phyloP scores from a whole-genome alignment of 2,113 vertebrate genomes.

The Aldabrachelys gigantea region DNA sequence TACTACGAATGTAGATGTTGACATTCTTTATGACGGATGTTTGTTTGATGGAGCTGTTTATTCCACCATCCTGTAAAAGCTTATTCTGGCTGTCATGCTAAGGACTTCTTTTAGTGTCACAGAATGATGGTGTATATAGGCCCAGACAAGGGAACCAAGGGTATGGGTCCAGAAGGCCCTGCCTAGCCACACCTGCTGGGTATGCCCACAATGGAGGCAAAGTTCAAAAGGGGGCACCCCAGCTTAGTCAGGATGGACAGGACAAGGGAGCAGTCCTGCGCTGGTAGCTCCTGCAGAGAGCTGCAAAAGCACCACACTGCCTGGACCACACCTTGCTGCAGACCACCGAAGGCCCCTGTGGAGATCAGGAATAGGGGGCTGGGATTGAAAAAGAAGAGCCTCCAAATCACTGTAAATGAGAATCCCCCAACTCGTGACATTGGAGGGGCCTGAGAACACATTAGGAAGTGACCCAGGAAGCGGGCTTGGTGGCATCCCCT shows the following conservation, averaged over 20 bases:
- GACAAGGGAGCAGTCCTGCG: not conserved
- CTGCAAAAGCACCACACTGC: not conserved
- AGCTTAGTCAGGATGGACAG: not conserved
- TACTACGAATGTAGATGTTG: not conserved
- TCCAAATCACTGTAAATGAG: too few relatives aligned
- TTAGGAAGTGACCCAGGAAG: too few relatives aligned
- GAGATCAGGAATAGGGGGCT: not conserved
- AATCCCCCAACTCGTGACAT: not conserved
- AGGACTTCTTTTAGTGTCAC: not conserved
- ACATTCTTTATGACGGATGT: not conserved
- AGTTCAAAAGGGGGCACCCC: not conserved
- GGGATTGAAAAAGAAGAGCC: not conserved
- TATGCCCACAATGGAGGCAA: not conserved
- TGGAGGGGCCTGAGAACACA: too few relatives aligned
- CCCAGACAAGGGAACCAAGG: not conserved
- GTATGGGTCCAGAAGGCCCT: not conserved
- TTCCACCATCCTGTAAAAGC: not conserved
- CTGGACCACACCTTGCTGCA: not conserved
- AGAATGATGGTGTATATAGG: not conserved
- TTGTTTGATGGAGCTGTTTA: not conserved
- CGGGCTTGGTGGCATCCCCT: too few relatives aligned
- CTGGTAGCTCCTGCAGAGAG: not conserved
- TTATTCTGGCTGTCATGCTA: not conserved
- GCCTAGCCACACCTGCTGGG: not conserved
- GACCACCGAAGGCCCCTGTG: not conserved